Percentiles rank a stretch among this genome's conserved stretches.
phyloP scores from a whole-genome alignment of 2,797 vertebrate species.

The Poecile montanus region DNA sequence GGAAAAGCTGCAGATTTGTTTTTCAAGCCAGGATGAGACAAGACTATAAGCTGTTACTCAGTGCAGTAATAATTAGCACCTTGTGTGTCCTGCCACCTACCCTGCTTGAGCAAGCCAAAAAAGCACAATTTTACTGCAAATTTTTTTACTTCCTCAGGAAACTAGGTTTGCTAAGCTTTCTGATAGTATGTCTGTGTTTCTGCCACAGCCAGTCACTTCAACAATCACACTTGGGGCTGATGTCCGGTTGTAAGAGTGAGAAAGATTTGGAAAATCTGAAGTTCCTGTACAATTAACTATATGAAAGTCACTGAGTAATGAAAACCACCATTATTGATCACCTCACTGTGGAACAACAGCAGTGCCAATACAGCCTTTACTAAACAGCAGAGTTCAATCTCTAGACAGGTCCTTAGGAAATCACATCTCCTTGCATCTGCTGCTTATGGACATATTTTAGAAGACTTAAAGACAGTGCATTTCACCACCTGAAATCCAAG shows the following conservation, averaged over 20 bases:
- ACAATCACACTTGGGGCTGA: not conserved
- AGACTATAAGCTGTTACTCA: not conserved
- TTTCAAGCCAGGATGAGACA: not conserved
- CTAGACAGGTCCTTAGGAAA: not conserved
- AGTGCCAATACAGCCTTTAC: not conserved
- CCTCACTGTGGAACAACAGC: not conserved
- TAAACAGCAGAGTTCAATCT: not conserved
- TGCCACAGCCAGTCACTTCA: not conserved
- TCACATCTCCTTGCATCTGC: not conserved
- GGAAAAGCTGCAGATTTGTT: not conserved
- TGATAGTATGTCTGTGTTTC: not conserved
- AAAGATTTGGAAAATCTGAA: not conserved
- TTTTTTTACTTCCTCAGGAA: not conserved
- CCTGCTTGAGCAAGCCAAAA: not conserved
- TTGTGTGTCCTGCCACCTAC: not conserved
- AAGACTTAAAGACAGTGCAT: not conserved
- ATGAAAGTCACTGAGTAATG: not conserved
- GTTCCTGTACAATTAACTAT: not conserved
- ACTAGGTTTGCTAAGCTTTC: not conserved
- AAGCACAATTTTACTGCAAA: not conserved
- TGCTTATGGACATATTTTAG: not conserved
- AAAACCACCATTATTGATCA: not conserved
- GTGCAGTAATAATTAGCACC: not conserved
- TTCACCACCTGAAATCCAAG: not conserved
- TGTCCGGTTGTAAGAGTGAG: not conserved